Percentiles rank a stretch among this genome's conserved stretches.
Conservation (phyloP, 2,888 invertebrate species). For the Plagodis pulveraria region DNA sequence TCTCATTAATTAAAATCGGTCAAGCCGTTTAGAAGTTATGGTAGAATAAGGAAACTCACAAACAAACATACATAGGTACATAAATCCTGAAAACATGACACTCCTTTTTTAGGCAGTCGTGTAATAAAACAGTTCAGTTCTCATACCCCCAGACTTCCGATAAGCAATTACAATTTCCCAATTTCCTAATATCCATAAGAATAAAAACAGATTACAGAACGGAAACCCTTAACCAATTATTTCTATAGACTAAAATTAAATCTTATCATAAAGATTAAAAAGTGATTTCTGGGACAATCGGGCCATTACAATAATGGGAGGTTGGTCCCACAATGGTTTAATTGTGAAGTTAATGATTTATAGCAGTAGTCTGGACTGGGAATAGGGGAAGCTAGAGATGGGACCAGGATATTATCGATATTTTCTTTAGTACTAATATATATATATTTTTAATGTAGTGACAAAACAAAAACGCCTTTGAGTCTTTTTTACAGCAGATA, state of each 20-base stretch:
- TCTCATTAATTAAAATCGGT: no score
- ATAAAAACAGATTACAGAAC: no score
- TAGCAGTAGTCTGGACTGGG: slow-evolving; percentile 14
- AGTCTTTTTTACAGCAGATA: no score
- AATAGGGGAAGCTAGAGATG: slow-evolving; percentile 14
- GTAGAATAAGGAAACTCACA: no score
- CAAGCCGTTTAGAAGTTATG: no score
- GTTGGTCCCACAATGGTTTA: slow-evolving; percentile 26
- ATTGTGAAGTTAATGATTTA: slow-evolving; percentile 37
- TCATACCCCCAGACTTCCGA: not conserved
- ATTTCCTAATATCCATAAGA: not conserved
- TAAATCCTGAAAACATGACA: no score
- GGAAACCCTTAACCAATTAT: not conserved
- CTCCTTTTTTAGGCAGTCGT: no score
- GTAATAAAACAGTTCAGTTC: no score
- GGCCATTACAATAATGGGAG: slow-evolving; percentile 33
- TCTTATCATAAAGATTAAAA: slow-evolving; percentile 25
- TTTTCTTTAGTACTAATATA: no score
- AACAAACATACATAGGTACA: no score
- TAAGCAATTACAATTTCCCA: not conserved
- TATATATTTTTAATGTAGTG: not conserved
- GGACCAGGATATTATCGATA: slow-evolving; percentile 4
- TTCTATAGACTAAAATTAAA: slow-evolving; percentile 10
- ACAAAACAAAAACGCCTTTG: not conserved
- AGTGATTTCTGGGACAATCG: slow-evolving; percentile 23